Evolutionary conservation across 2,888 invertebrate genomes (phyloP).

Genomic region (Epirrita christyi): DNA sequence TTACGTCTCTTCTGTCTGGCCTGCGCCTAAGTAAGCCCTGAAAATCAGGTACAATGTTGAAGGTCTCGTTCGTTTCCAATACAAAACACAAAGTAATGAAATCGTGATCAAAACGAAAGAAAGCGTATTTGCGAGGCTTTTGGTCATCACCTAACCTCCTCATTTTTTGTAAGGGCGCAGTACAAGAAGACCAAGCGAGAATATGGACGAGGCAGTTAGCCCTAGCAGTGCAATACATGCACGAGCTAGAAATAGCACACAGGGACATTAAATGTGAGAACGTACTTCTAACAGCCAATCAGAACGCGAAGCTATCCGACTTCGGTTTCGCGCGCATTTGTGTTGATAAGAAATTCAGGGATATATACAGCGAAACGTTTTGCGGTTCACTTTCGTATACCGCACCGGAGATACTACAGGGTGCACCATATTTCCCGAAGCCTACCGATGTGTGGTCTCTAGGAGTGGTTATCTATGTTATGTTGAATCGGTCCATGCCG

Average conservation of each 20-base stretch:
- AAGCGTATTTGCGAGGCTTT: too few species aligned
- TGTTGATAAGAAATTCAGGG: conserved; percentile 68
- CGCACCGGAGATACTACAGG: conserved; percentile 93
- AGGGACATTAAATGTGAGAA: conserved; percentile 94
- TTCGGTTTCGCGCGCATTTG: conserved; percentile 90
- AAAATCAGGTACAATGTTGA: too few species aligned
- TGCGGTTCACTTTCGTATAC: conserved; percentile 95
- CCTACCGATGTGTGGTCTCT: conserved; percentile 92
- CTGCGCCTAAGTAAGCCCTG: too few species aligned
- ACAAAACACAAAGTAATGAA: too few species aligned
- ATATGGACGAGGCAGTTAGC: conserved; percentile 90
- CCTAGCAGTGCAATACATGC: conserved; percentile 89
- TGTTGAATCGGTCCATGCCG: conserved; percentile 93
- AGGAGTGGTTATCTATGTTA: conserved; percentile 91
- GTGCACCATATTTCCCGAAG: conserved; percentile 89
- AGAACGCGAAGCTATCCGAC: conserved; percentile 92
- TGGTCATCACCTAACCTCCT: background rate
- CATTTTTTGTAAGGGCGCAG: conserved; percentile 70
- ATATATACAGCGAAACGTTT: conserved; percentile 90
- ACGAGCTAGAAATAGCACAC: conserved; percentile 90
- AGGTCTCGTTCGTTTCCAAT: too few species aligned
- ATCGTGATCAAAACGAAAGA: too few species aligned
- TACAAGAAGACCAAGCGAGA: conserved; percentile 88
- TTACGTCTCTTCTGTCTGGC: too few species aligned
- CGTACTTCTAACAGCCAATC: conserved; percentile 88